Base-by-base conservation (phyloP, 2,113 vertebrate species). In the Prolemur simus region DNA sequence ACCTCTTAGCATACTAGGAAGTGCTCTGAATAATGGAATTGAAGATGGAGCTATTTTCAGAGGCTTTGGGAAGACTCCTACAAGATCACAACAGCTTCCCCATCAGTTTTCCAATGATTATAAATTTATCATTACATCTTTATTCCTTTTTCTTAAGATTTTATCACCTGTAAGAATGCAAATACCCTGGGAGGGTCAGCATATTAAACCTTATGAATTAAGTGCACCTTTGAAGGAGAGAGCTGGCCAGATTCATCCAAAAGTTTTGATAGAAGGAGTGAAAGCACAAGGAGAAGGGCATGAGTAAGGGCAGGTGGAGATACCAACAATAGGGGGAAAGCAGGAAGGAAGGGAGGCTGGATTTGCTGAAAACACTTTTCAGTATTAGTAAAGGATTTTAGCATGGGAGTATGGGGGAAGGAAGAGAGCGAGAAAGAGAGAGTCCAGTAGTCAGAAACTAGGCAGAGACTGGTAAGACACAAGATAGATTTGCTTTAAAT, bases 71-170 rank as follows among this genome's bases (percentile, higher is more conserved):
- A 93, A 77, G 52, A 69, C 18, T 69, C 60, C 49, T 84, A 49
- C 45, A 49, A 69, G 32, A 63, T 52, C 39, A 66, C 45, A 84
- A 14, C 42, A 69, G 8, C 21, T 82, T 12, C 15, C 34, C 45
- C 34, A 23, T 64, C 60, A 87, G n/a, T 77, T 96, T 91, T 87
- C 58, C 49, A 81, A 3, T 90, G 58, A 77, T 18, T 83, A 77
- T 91, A 91, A 94, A 80, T 86, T 87, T 91, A 73, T 4, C 8
- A 68, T 87, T 81, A 58, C 5, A 83, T 18, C 12, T 91, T 74
- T 74, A 71, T 93, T 90, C 1, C 8, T 77, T 97, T 89, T 68
- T 58, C 20, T 54, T 76, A 96, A 87, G 74, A 76, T 93, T 96
- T 97, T 85, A 20, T 29, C 37, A 78, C 21, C 18, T 85, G 20